Base-by-base conservation (phyloP, 1,140 invertebrate species). In the Tetramorium simillimum region DNA sequence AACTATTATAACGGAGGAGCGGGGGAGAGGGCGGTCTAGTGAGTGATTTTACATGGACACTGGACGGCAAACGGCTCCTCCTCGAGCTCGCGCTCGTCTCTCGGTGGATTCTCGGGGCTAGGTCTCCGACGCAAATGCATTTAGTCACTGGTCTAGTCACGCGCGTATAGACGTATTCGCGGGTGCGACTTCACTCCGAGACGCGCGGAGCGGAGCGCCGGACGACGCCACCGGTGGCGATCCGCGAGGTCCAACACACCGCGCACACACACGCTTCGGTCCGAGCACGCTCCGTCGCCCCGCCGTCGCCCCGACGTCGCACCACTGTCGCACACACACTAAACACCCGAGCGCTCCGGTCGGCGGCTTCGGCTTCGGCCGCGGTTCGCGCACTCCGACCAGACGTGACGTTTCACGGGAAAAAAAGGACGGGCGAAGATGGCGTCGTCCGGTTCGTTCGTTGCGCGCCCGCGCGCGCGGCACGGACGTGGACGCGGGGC, bases 101-200 rank as follows among this genome's bases (percentile, higher is more conserved):
- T 86, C 70, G 80, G 21, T 21, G 63, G 43, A 28, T 40, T n/a
- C 51, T 72, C 78, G 37, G 53, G 43, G 77, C 28, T 76, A 76
- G 90, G 92, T 90, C 89, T 91, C 91, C 87, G 75, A 92, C 88
- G 89, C 87, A 92, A 92, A 92, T 86, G 91, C 92, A 93, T 92
- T 69, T 40, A 43, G 63, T 40, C 63, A 28, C 40, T 9, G 5
- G 5, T 69, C 4, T 51, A 51, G 63, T 6, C 87, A 88, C 88
- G 80, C 81, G 56, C 78, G 60, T 21, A 7, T 43, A 56, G 7
- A 18, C 37, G 21, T 24, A 16, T 33, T 33, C 33, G 33, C 33
- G 33, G 33, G 33, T 2, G 33, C n/a, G 69, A 60, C 69, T 90
- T 10, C 14, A 24, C 40, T 56, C 58, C 43, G 62, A 62, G n/a